phyloP scores from a whole-genome alignment of 1,140 invertebrate species.

The Listronotus oregonensis region DNA sequence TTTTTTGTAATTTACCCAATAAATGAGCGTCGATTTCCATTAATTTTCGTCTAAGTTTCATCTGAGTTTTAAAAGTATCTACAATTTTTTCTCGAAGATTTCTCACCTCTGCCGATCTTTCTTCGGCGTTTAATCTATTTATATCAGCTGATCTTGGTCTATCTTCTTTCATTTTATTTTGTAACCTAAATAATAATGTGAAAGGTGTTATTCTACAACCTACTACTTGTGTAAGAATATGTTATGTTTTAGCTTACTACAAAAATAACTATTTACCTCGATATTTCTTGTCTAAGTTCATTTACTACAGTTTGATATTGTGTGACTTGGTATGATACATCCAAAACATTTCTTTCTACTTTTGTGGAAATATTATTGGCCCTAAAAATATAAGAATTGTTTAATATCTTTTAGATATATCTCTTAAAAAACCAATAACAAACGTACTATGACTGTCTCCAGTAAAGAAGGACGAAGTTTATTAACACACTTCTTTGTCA shows the following conservation, averaged over 20 bases:
- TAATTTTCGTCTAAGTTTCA: slow-evolving; percentile 79
- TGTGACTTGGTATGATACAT: slow-evolving; percentile 81
- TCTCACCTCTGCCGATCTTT: slow-evolving; percentile 65
- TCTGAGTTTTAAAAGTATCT: slow-evolving; percentile 87
- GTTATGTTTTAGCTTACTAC: background rate
- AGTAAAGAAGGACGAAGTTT: too few species aligned
- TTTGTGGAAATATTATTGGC: slow-evolving; percentile 87
- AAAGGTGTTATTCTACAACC: background rate
- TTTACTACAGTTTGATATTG: slow-evolving; percentile 82
- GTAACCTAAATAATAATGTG: slow-evolving; percentile 61
- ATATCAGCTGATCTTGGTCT: slow-evolving; percentile 59
- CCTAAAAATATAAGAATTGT: slow-evolving; percentile 50
- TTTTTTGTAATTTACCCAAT: slow-evolving; percentile 58
- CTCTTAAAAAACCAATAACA: too few species aligned
- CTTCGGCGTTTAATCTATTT: slow-evolving; percentile 47
- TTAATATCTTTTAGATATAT: background rate
- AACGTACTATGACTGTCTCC: too few species aligned
- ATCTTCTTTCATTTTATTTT: slow-evolving; percentile 78
- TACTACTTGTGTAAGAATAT: background rate
- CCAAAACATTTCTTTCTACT: slow-evolving; percentile 77
- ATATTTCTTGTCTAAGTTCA: slow-evolving; percentile 84
- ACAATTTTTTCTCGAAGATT: slow-evolving; percentile 82
- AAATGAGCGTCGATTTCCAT: slow-evolving; percentile 88
- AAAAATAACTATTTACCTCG: slow-evolving; percentile 40
- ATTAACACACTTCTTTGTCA: too few species aligned